Percentiles rank a stretch among this genome's conserved stretches.
Evolutionary conservation across 2,888 invertebrate genomes (phyloP).

Genomic region (Cremastinae sp.): DNA sequence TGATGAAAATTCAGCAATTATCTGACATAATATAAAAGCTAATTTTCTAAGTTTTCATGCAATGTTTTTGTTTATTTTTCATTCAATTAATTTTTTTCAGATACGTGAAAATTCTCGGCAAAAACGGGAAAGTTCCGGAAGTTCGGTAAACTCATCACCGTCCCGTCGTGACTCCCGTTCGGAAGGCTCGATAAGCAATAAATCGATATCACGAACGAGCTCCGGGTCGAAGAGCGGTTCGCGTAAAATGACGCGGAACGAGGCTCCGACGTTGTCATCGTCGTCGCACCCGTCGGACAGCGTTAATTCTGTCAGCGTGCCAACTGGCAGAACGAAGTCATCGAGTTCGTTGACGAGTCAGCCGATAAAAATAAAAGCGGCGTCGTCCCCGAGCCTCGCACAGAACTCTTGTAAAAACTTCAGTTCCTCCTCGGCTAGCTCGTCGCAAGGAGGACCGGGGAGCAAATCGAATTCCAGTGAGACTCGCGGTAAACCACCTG

Average conservation of each 20-base stretch:
- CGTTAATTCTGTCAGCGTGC: conserved; percentile 70
- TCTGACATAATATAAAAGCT: no score
- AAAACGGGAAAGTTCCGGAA: conserved; percentile 62
- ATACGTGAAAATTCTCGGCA: conserved; percentile 57
- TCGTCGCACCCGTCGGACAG: conserved; percentile 40
- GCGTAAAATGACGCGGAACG: conserved; percentile 74
- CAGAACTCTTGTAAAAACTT: conserved; percentile 61
- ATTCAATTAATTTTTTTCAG: conserved; percentile 20
- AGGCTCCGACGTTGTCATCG: conserved; percentile 63
- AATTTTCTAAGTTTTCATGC: no score
- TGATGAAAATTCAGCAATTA: no score
- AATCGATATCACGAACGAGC: conserved; percentile 67
- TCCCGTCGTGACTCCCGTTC: conserved; percentile 38
- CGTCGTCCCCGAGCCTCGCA: conserved; percentile 62
- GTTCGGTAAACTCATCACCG: conserved; percentile 43
- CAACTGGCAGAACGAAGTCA: conserved; percentile 77
- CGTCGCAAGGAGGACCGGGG: conserved; percentile 21
- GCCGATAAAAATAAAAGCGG: conserved; percentile 73
- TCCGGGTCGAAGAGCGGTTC: conserved; percentile 68
- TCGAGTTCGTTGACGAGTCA: conserved; percentile 74
- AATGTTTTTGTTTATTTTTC: no score
- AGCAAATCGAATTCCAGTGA: conserved; percentile 67
- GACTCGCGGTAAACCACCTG: conserved; percentile 79
- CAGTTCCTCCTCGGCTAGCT: conserved; percentile 41
- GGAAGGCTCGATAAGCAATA: conserved; percentile 51